Conservation (phyloP, 2,888 invertebrate genomes). For the Tillus elongatus region DNA sequence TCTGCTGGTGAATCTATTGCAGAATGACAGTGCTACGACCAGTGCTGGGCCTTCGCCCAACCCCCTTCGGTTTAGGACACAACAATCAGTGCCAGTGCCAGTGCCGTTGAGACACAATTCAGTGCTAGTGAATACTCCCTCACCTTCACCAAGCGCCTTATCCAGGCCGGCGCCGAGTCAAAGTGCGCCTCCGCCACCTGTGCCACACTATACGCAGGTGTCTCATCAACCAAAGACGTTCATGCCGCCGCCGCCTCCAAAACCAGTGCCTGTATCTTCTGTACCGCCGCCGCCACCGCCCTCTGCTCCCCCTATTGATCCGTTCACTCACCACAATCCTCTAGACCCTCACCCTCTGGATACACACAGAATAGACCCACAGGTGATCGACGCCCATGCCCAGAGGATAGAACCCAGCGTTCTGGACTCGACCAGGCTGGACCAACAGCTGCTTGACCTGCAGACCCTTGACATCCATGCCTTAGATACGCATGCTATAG, state of each 20-base stretch:
- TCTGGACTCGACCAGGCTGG: neutral
- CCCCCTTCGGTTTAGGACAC: too few relatives aligned
- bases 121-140: constrained; percentile 21
- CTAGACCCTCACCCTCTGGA: neutral
- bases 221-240: constrained; percentile 9
- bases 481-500: constrained; percentile 1
- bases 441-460: constrained; percentile 1
- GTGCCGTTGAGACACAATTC: constrained; percentile 13
- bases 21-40: constrained; percentile 61
- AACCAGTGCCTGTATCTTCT: constrained; percentile 7
- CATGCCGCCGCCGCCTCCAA: constrained; percentile 14
- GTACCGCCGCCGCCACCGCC: constrained; percentile 14
- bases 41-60: constrained; percentile 36
- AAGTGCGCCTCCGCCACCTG: constrained; percentile 17
- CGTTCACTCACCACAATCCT: neutral
- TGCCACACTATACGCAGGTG: too few relatives aligned
- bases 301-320: neutral
- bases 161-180: constrained; percentile 25
- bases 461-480: neutral
- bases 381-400: constrained; percentile 1
- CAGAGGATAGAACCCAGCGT: neutral
- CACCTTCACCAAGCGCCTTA: constrained; percentile 36
- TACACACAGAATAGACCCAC: neutral
- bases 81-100: constrained; percentile 35
- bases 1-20: constrained; percentile 80